Base-by-base conservation (phyloP, 2,113 vertebrate species). In the Phainopepla nitens region DNA sequence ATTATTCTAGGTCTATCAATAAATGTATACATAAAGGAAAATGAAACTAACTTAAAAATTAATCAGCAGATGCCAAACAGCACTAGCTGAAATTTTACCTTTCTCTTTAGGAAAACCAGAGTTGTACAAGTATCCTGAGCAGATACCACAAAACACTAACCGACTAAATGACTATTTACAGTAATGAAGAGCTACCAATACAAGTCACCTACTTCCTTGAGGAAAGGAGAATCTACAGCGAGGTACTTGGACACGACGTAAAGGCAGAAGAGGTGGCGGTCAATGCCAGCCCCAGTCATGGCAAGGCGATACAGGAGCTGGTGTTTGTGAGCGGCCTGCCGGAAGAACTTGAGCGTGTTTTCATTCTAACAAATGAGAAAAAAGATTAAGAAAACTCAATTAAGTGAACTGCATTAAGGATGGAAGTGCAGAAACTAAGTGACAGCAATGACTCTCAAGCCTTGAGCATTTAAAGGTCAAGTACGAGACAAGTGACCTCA, bases 211-310 rank as follows among this genome's bases (percentile, higher is more conserved):
- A 99, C 99, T 91, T 99, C 99, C 93, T 99, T 99, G 39, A 99
- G 99, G 97, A 99, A 99, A 44, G 99, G 94, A 3, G 99, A 99
- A 29, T 99, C 99, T 16, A 99, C 98, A 11, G 98, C 99, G 13
- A 99, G 98, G 85, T 99, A 99, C 87, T 99, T 99, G 94, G 99
- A 99, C 28, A 99, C 98, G 3, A 99, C 98, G 3, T 99, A 99
- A 15, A 99, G 99, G 94, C 99, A 99, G 98, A 99, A 99, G 56
- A 99, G 98, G 66, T 99, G 99, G 24, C 99, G 99, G 91, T 99
- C 99, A 13, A 99, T 99, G 60, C 99, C 99, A 0, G 98, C 33
- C 23, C 99, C 99, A 0, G 98, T 99, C 99, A 99, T 99, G 13
- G 99, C 99, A 2, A 99, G 94, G 45, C 98, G 99, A 90, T 99